A percentile compares a stretch with the other conserved stretches of the same genome.
phyloP scores from a whole-genome alignment of 2,888 invertebrate species.

The Phortica okadai region DNA sequence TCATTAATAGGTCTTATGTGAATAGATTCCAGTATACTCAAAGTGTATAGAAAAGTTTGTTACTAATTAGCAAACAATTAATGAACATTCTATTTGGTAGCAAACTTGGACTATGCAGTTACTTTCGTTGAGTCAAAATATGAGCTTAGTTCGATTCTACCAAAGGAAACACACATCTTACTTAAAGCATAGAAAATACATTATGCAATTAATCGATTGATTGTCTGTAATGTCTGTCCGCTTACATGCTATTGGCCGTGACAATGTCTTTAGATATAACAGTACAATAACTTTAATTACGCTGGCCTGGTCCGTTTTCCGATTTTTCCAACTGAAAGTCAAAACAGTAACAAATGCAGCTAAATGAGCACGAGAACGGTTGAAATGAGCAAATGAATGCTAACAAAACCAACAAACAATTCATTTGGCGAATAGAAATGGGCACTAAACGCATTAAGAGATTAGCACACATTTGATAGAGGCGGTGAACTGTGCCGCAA shows the following conservation, averaged over 20 bases:
- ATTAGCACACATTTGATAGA: constrained; percentile 72
- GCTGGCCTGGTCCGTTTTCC: background rate
- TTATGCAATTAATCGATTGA: background rate
- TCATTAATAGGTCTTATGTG: too few species aligned
- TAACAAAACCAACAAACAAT: constrained; percentile 51
- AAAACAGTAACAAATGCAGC: background rate
- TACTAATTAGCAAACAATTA: too few species aligned
- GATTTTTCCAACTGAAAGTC: background rate
- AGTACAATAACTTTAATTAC: constrained; percentile 20
- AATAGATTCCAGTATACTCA: background rate
- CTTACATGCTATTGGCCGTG: constrained; percentile 18
- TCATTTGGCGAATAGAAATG: constrained; percentile 71
- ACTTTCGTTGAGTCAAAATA: too few species aligned
- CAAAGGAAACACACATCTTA: background rate
- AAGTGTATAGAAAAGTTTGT: too few species aligned
- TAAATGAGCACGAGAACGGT: constrained; percentile 16
- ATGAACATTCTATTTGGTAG: too few species aligned
- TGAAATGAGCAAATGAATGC: constrained; percentile 11
- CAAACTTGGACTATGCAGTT: too few species aligned
- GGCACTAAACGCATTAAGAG: constrained; percentile 74
- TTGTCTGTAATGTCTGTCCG: background rate
- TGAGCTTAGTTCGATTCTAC: too few species aligned
- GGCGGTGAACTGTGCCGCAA: constrained; percentile 18
- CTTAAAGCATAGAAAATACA: background rate
- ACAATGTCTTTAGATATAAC: constrained; percentile 23